Evolutionary conservation across 2,888 invertebrate species (phyloP), one percentile per base, ranked within the genome.

Genomic region (Brachycybe producta): DNA sequence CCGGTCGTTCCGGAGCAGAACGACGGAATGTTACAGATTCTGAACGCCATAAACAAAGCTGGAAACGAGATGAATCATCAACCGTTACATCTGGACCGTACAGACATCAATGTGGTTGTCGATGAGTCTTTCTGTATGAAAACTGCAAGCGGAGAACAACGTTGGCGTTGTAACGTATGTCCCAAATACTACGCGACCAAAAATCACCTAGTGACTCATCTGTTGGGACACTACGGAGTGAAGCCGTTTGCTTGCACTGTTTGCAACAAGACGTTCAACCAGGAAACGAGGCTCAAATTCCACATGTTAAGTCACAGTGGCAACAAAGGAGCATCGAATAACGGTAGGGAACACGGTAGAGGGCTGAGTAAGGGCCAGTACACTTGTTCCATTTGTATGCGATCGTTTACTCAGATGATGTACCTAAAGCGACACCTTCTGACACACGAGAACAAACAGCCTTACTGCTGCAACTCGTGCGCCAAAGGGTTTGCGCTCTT

Each of bases 211-310:
- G 62, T 66, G 4, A 63, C 64, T 30, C 67, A 67, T 54, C 61
- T 65, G 15, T 56, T 66, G 1, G 65, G 63, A 36, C 67, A 67
- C 53, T 60, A 59, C 42, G 63, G 64, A 23, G 64, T 67, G 44
- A 65, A 65, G 44, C 66, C 65, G 1, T 65, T 66, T 55, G 55
- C 60, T 21, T 67, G 67, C 51, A 57, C 61, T 47, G 59, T 64
- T n/a, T 67, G 67, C 59, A 63, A 63, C 34, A 65, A 65, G 56
- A 61, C 61, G 49, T 67, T 67, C 57, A 66, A 63, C 52, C 66
- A 67, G 56, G 56, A 62, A n/a, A 63, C 62, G 52, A 66, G 67
- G 54, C 60, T 67, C 11, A 65, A 65, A 51, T 65, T 65, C 2
- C 67, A 67, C 56, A 63, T 64, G 61, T 56, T 66, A 39, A 65